A percentile compares a stretch with the other conserved stretches of the same genome.
These are phyloP conservation scores for Oreocharis arfaki DNA, from an alignment of 2,113 vertebrate genomes.

Conservation along the genomic window DNA sequence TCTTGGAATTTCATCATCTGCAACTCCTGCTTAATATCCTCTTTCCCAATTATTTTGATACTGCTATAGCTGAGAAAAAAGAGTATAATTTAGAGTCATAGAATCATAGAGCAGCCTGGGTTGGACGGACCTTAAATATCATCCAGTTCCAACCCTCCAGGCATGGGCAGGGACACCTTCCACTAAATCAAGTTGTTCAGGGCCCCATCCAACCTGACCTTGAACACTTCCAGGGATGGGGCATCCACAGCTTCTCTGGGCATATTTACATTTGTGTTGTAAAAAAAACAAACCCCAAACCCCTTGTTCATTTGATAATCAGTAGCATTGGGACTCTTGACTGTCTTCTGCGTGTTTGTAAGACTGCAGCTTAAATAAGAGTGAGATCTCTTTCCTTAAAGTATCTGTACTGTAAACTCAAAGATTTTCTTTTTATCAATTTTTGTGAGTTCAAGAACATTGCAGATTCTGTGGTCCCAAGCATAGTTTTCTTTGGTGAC, in stretches of 20 bases:
- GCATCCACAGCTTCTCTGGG: background rate
- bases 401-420: background rate
- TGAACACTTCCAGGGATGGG: background rate
- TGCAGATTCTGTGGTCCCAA: background rate
- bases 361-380: background rate
- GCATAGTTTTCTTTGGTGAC: background rate
- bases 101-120: background rate
- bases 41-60: background rate
- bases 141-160: background rate
- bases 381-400: background rate
- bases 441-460: background rate
- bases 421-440: background rate
- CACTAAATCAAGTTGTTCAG: background rate
- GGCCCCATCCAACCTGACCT: background rate
- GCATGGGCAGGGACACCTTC: background rate
- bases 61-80: background rate
- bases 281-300: rapidly evolving
- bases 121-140: background rate
- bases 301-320: background rate
- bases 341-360: background rate
- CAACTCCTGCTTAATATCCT: background rate
- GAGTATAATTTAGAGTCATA: background rate
- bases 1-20: background rate
- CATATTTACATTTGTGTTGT: background rate
- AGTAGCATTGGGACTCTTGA: background rate